phyloP scores from a whole-genome alignment of 1,140 invertebrate species.

The Thalassaphorura encarpata region DNA sequence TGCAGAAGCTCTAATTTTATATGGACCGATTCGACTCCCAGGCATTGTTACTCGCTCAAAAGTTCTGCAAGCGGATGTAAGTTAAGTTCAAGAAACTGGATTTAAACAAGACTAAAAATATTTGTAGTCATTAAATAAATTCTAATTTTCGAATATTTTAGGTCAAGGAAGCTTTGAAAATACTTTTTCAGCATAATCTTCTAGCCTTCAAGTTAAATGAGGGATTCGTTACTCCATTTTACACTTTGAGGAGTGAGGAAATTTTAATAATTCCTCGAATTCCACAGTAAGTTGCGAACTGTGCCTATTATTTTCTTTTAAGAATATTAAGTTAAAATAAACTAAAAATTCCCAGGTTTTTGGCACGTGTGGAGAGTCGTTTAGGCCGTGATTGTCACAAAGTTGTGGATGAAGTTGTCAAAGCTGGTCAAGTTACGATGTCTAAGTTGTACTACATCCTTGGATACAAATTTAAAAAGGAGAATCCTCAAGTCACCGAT shows the following conservation, averaged over 20 bases:
- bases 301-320: too few species aligned
- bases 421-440: slow-evolving; percentile 12
- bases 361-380: slow-evolving; percentile 2
- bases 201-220: not conserved
- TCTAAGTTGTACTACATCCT: slow-evolving; percentile 18
- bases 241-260: not conserved
- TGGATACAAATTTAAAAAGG: slow-evolving; percentile 11
- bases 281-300: slow-evolving; percentile 17
- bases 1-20: slow-evolving; percentile 7
- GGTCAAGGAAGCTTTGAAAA: slow-evolving; percentile 16
- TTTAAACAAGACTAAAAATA: not conserved
- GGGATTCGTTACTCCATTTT: slow-evolving; percentile 5
- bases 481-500: not conserved
- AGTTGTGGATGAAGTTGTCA: slow-evolving; percentile 19
- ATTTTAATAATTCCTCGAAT: slow-evolving; percentile 13
- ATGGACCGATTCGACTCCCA: slow-evolving; percentile 10
- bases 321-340: not conserved
- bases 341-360: slow-evolving; percentile 1
- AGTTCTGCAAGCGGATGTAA: slow-evolving; percentile 11
- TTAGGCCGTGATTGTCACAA: slow-evolving; percentile 7
- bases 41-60: not conserved
- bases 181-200: slow-evolving; percentile 24
- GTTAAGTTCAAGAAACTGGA: not conserved
- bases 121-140: slow-evolving; percentile 3
- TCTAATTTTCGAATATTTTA: not conserved